Conservation (phyloP, 2,113 vertebrate genomes). For the Amia ocellicauda region DNA sequence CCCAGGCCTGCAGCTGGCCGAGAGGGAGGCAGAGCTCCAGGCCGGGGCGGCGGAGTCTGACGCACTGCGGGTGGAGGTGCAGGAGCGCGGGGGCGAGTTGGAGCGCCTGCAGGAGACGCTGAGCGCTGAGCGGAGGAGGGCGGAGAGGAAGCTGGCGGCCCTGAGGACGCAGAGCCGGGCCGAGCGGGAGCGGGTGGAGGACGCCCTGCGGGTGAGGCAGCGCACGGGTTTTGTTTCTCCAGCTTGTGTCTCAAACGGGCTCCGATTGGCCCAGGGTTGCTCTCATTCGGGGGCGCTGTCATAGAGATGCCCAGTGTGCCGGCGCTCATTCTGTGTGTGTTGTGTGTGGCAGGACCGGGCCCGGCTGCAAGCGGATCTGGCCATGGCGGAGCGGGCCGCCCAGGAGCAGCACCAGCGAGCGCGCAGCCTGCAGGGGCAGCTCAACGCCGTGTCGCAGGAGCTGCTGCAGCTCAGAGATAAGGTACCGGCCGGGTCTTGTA, state of each 20-base stretch:
- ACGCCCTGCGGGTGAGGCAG: constrained; percentile 53
- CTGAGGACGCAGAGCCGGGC: constrained; percentile 53
- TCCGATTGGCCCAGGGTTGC: too few relatives aligned
- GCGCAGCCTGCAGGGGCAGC: constrained; percentile 37
- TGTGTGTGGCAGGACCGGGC: constrained; percentile 46
- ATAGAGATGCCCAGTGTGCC: neutral
- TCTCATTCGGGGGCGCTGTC: too few relatives aligned
- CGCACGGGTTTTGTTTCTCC: too few relatives aligned
- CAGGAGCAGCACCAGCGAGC: constrained; percentile 41
- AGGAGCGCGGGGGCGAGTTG: constrained; percentile 51
- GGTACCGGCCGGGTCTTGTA: constrained; percentile 38
- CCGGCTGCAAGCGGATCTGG: constrained; percentile 47
- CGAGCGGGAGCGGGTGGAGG: constrained; percentile 55
- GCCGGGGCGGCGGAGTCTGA: constrained; percentile 47
- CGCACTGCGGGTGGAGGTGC: constrained; percentile 54
- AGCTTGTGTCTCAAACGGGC: too few relatives aligned
- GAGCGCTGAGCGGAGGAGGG: constrained; percentile 52
- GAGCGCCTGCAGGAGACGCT: constrained; percentile 54
- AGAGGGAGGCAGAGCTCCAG: constrained; percentile 53
- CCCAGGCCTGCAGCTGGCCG: constrained; percentile 61
- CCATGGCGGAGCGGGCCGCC: constrained; percentile 40
- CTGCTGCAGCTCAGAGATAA: constrained; percentile 46
- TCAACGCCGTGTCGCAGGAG: constrained; percentile 45
- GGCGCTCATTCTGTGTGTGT: constrained; percentile 28
- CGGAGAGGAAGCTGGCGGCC: constrained; percentile 53